Conservation (phyloP, 2,113 vertebrate species). For the Pollimyrus isidori region DNA sequence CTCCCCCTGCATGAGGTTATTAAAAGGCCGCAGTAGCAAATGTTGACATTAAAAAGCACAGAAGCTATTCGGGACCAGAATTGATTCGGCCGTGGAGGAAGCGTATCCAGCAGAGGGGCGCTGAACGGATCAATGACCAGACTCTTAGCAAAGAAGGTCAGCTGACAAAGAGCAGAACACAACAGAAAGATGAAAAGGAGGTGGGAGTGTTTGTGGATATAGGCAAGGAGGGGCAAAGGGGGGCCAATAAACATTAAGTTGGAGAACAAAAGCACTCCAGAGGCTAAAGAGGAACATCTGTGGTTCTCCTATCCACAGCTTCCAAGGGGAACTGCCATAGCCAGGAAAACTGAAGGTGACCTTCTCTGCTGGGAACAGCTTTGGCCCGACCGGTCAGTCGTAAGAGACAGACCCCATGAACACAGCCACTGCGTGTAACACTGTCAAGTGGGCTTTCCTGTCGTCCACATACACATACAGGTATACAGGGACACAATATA, state of each 20-base stretch:
- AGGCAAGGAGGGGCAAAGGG: not conserved
- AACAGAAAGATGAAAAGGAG: not conserved
- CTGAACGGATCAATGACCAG: constrained; percentile 4
- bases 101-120: not conserved
- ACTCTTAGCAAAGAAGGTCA: not conserved
- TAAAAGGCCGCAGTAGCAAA: not conserved
- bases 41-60: constrained; percentile 15
- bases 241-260: not conserved
- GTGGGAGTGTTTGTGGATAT: not conserved
- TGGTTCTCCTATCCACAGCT: not conserved
- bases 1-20: not conserved
- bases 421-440: not conserved
- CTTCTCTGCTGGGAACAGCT: not conserved
- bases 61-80: not conserved
- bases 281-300: not conserved
- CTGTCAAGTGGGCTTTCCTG: not conserved
- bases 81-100: not conserved
- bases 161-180: not conserved
- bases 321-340: not conserved
- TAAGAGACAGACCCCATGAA: not conserved
- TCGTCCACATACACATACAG: not conserved
- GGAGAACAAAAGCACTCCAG: not conserved
- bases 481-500: not conserved
- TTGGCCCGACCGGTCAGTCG: not conserved
- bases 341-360: not conserved